Evolutionary conservation across 2,113 vertebrate species (phyloP), one percentile per base, ranked within the genome.

Genomic region (Hipposideros armiger): DNA sequence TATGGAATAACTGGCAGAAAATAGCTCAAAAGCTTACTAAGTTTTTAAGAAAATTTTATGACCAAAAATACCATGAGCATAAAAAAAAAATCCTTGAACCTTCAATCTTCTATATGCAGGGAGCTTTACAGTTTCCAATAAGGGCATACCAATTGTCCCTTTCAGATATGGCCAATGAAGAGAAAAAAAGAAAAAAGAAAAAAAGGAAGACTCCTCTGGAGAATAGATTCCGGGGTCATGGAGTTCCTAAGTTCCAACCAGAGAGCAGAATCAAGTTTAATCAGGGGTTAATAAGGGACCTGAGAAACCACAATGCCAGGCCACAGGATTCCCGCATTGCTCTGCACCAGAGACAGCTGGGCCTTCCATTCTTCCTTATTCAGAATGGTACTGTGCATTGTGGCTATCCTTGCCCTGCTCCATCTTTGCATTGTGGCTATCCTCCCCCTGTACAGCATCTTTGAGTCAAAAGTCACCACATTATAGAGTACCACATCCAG

Each of bases 31-130:
- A 73, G 14, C 5, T 22, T 42, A 52, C 24, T 73, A 36, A 36
- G 16, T 80, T 70, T 92, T 52, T 45, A 69, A 82, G 22, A 14
- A 2, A 82, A 87, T 58, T 93, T 10, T 45, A 87, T 82, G n/a
- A 90, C 30, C 62, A 88, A 92, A 83, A 58, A 58, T 24, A 60
- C 15, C 15, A 54, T 93, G 83, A 69, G 84, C 89, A 77, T 7
- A 60, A 60, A 60, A 54, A 54, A 54, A 54, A 73, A 95, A 78
- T 60, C 58, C 42, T 42, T 74, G 19, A 83, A 45, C 6, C 30
- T 93, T 88, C 40, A 69, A 10, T 87, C 14, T 58, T 78, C 15
- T 5, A 45, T 36, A 56, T 45, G 7, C 14, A 58, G 22, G 7
- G 19, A 93, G 28, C 26, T 50, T 36, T 83, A 45, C 3, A 50